Conservation (phyloP, 1,140 invertebrate species). For the Drosophila grimshawi region DNA sequence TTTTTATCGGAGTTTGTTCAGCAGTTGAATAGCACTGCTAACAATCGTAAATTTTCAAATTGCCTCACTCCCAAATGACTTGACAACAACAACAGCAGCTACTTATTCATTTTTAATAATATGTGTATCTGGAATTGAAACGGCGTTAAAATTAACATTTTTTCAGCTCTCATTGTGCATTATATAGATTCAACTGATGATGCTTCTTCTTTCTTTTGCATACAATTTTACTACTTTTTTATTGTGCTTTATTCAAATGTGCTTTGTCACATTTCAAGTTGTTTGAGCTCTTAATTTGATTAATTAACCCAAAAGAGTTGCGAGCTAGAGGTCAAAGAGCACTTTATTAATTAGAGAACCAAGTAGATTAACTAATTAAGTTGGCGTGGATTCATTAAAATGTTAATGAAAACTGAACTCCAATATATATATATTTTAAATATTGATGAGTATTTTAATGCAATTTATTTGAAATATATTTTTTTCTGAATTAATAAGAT, state of each 20-base stretch:
- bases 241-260: too few relatives aligned
- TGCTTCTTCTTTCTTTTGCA: too few relatives aligned
- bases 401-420: not conserved
- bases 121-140: not conserved
- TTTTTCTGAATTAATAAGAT: not conserved
- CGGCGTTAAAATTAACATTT: constrained; percentile 1
- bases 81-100: constrained; percentile 9
- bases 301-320: constrained; percentile 17
- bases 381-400: not conserved
- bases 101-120: constrained; percentile 55
- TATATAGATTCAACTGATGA: too few relatives aligned
- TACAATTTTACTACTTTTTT: too few relatives aligned
- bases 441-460: not conserved
- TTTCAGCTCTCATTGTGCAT: too few relatives aligned
- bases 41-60: constrained; percentile 62
- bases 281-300: constrained; percentile 13
- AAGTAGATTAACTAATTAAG: not conserved
- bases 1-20: not conserved
- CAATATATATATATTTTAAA: not conserved
- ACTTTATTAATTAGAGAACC: not conserved
- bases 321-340: not conserved
- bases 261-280: too few relatives aligned
- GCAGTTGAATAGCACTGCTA: constrained; percentile 28
- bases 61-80: constrained; percentile 20
- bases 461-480: not conserved